Conservation (phyloP, 2,797 vertebrate genomes). For the Macrochelys suwanniensis region DNA sequence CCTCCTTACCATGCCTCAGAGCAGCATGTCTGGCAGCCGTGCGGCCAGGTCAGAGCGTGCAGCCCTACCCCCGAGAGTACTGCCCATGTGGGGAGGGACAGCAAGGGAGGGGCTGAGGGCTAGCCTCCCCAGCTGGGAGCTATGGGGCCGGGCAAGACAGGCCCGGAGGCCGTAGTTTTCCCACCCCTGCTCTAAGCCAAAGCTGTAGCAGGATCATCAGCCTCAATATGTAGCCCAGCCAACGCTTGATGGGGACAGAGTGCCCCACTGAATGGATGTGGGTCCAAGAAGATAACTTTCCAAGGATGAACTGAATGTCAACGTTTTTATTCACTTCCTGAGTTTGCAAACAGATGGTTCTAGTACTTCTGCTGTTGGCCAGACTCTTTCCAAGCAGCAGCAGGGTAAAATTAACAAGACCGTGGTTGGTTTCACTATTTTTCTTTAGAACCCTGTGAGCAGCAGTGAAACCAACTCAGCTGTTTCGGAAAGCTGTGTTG, state of each 20-base stretch:
- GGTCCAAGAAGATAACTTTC: neutral
- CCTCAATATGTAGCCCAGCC: neutral
- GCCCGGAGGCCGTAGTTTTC: no score
- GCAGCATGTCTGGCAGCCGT: no score
- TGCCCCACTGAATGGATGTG: rapidly evolving
- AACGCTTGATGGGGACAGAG: neutral
- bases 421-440: neutral
- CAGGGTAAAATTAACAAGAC: neutral
- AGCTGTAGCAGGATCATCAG: neutral
- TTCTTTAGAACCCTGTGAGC: neutral
- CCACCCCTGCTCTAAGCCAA: neutral
- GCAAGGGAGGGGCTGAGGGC: no score
- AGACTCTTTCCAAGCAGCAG: neutral
- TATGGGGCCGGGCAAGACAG: no score
- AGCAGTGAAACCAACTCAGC: neutral
- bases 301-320: neutral
- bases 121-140: no score
- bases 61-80: no score
- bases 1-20: no score
- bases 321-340: neutral
- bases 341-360: neutral
- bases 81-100: no score
- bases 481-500: neutral
- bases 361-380: neutral
- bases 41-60: no score